Evolutionary conservation across 2,113 vertebrate genomes (phyloP), one percentile per base, ranked within the genome.

Genomic region (Menidia beryllina): DNA sequence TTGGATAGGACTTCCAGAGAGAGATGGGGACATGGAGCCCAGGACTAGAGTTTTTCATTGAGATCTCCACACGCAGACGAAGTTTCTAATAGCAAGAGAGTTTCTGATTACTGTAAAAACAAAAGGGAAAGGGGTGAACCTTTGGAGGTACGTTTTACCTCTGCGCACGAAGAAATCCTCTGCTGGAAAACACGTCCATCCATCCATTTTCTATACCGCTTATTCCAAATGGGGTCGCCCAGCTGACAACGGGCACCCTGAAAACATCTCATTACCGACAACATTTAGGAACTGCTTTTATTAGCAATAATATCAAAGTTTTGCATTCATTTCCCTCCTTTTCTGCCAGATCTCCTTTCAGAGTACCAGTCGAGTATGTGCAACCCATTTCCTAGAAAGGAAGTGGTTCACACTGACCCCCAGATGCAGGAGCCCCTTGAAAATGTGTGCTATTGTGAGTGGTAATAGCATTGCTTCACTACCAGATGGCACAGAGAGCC

Each of bases 301-400:
- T n/a, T n/a, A n/a, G n/a, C n/a, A n/a, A n/a, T n/a, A n/a, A n/a
- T n/a, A n/a, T n/a, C n/a, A n/a, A n/a, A n/a, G n/a, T n/a, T n/a
- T n/a, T n/a, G 23, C 14, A 2, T n/a, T 60, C 2, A 7, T 36
- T 23, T 23, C 19, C 8, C 45, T 27, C 14, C 17, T 2, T 21
- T 38, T 25, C 20, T 23, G 13, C 15, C 13, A 23, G 2, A 57
- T 45, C 19, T 2, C 7, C 17, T 65, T 15, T 65, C 1, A 48
- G 6, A 20, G 9, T 20, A 7, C 66, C 25, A 30, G 12, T 59
- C 41, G 15, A 7, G 6, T 56, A 26, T 55, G 43, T 39, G 67
- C 58, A 24, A 52, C 88, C 91, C 91, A 88, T 88, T 91, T 91
- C 85, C 91, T 94, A 92, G 88, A 51, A 65, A 51, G 34, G n/a